Evolutionary conservation across 2,797 vertebrate genomes (phyloP).

Genomic region (Eleutherodactylus coqui): DNA sequence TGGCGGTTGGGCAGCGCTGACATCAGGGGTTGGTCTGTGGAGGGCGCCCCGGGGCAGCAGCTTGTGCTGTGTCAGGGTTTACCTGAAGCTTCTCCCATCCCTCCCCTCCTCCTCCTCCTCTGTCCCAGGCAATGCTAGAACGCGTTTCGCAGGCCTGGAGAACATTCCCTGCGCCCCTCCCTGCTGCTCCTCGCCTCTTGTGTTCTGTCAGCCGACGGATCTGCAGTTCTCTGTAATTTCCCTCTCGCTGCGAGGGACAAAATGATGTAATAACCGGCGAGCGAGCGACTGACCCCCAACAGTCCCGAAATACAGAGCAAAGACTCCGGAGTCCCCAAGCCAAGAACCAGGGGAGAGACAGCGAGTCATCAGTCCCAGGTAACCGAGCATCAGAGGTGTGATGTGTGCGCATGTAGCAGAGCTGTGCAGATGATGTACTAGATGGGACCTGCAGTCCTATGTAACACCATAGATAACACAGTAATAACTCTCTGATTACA

Average conservation of each 20-base stretch:
- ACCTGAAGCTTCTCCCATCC: conserved; percentile 12
- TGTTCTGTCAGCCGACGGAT: conserved; percentile 20
- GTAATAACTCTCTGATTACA: too few species aligned
- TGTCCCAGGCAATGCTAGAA: conserved; percentile 28
- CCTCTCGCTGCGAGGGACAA: not conserved
- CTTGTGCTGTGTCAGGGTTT: not conserved
- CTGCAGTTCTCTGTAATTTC: conserved; percentile 18
- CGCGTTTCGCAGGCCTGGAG: conserved; percentile 21
- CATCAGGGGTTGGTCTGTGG: too few species aligned
- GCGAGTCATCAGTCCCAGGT: not conserved
- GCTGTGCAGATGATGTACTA: not conserved
- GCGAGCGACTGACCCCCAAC: not conserved
- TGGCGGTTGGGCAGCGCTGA: too few species aligned
- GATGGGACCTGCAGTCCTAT: too few species aligned
- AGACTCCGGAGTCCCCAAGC: not conserved
- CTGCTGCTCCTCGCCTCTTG: not conserved
- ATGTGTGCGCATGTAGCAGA: not conserved
- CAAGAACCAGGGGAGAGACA: not conserved
- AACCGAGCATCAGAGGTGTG: not conserved
- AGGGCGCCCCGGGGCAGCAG: not conserved
- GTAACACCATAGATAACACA: too few species aligned
- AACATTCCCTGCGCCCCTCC: conserved; percentile 32
- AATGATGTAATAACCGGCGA: conserved; percentile 31
- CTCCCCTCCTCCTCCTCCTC: not conserved
- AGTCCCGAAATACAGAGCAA: not conserved